Conservation (phyloP, 2,797 vertebrate species). For the Petrocephalus schoutedeni region DNA sequence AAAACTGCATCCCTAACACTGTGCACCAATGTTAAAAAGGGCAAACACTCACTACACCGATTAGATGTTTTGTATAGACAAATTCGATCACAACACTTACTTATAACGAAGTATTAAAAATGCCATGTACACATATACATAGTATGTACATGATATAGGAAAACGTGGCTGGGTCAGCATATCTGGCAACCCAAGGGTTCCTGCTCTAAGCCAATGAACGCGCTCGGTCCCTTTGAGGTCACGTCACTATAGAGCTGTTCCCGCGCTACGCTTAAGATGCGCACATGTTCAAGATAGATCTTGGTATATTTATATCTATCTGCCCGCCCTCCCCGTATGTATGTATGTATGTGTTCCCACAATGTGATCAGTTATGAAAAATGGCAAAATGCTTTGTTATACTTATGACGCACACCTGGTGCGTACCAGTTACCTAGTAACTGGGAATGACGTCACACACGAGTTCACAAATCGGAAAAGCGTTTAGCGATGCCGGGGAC, state of each 20-base stretch:
- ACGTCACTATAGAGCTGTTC: background rate
- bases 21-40: background rate
- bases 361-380: no score
- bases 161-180: background rate
- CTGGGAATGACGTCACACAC: no score
- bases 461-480: no score
- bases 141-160: background rate
- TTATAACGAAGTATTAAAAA: background rate
- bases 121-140: background rate
- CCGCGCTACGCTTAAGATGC: background rate
- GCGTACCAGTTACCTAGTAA: no score
- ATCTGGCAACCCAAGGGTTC: background rate
- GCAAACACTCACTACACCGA: background rate
- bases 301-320: no score
- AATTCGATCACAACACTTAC: background rate
- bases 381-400: no score
- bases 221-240: background rate
- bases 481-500: no score
- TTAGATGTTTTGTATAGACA: background rate
- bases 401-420: no score
- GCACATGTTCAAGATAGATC: no score
- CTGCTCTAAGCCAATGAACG: background rate
- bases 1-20: background rate
- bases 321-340: background rate
- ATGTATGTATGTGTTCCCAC: background rate